Conservation (phyloP, 2,113 vertebrate genomes). For the Lagenorhynchus albirostris region DNA sequence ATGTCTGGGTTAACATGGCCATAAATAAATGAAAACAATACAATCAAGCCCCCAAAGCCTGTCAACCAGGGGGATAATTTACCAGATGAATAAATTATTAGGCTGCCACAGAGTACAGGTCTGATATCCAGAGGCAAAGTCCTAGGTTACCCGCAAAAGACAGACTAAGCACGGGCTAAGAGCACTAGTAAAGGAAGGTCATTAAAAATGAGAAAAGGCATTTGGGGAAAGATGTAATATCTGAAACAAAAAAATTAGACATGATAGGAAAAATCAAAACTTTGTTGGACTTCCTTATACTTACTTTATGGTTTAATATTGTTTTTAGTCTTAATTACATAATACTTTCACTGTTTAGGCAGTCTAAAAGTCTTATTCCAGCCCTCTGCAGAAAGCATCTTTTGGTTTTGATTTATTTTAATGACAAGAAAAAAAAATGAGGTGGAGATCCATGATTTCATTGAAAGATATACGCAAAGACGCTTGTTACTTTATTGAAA, state of each 20-base stretch:
- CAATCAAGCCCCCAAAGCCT: neutral
- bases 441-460: neutral
- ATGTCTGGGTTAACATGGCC: neutral
- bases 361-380: neutral
- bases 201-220: neutral
- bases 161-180: neutral
- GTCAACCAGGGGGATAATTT: neutral
- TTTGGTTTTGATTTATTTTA: neutral
- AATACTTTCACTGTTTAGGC: neutral
- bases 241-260: neutral
- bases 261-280: neutral
- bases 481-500: neutral
- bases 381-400: neutral
- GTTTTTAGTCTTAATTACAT: neutral
- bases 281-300: neutral
- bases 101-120: neutral
- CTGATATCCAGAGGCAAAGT: neutral
- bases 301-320: neutral
- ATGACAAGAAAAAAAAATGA: neutral
- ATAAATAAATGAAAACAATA: neutral
- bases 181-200: neutral
- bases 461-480: neutral
- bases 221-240: neutral
- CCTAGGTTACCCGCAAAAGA: neutral
- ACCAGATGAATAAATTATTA: neutral